Percentiles rank a stretch among this genome's conserved stretches.
phyloP scores from a whole-genome alignment of 1,140 invertebrate species.

The Hyposmocoma kahamanoa region DNA sequence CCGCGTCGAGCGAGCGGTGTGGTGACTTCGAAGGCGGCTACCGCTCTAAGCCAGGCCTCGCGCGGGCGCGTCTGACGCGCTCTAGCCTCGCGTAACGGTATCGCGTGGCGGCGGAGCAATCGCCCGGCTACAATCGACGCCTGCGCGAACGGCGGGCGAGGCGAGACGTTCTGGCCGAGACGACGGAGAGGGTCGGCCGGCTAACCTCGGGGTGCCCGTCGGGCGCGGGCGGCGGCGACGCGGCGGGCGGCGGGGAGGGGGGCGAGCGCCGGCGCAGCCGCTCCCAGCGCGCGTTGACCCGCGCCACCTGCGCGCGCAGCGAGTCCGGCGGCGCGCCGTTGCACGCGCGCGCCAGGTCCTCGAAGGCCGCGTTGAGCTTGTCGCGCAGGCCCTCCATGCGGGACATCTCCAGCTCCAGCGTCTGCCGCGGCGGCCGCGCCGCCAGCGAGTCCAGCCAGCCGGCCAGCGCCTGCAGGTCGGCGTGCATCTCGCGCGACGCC shows the following conservation, averaged over 20 bases:
- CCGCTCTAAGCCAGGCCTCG: too few species aligned
- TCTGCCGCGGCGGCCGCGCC: slow-evolving; percentile 65
- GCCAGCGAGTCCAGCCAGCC: slow-evolving; percentile 43
- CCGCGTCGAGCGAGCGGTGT: too few species aligned
- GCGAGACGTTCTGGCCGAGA: too few species aligned
- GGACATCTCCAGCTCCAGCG: slow-evolving; percentile 78
- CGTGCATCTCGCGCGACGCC: slow-evolving; percentile 58
- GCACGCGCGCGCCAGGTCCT: slow-evolving; percentile 78
- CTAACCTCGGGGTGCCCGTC: slow-evolving; percentile 30
- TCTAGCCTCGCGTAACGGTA: too few species aligned
- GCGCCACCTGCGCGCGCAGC: slow-evolving; percentile 72
- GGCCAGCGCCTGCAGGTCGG: slow-evolving; percentile 46
- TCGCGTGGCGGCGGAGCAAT: too few species aligned
- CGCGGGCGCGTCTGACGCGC: too few species aligned
- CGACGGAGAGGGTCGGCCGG: slow-evolving; percentile 24
- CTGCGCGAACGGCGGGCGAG: too few species aligned
- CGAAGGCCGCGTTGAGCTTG: slow-evolving; percentile 76
- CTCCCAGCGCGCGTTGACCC: slow-evolving; percentile 52
- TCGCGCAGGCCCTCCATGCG: slow-evolving; percentile 77
- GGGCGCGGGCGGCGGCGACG: slow-evolving; percentile 15
- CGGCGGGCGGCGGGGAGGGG: slow-evolving; percentile 21
- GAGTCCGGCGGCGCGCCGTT: slow-evolving; percentile 78
- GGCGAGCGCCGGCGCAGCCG: slow-evolving; percentile 25
- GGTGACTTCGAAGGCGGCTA: too few species aligned
- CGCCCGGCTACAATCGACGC: too few species aligned